Conservation (phyloP, 2,113 vertebrate genomes). For the Cardinalis cardinalis region DNA sequence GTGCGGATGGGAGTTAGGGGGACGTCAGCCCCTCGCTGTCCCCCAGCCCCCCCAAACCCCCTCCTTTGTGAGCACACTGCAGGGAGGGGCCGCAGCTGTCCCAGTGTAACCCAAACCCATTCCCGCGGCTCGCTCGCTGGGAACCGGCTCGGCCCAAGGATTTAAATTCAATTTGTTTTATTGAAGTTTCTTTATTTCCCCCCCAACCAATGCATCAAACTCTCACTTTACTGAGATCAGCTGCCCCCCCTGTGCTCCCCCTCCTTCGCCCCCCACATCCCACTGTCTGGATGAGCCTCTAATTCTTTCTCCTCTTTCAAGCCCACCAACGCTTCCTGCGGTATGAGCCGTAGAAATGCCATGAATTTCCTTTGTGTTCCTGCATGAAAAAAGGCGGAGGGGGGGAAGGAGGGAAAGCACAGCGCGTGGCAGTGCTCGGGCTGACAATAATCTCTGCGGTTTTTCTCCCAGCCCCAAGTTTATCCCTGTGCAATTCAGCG, state of each 20-base stretch:
- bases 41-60: neutral
- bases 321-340: constrained; percentile 31
- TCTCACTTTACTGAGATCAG: constrained; percentile 47
- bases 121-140: neutral
- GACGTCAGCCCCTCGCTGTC: fast-evolving
- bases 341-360: constrained; percentile 36
- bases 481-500: constrained; percentile 65
- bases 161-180: constrained; percentile 62
- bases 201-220: constrained; percentile 5
- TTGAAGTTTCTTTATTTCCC: constrained; percentile 27
- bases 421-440: neutral
- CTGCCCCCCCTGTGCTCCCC: neutral
- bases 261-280: neutral
- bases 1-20: fast-evolving
- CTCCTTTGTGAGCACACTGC: neutral
- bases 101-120: constrained; percentile 2
- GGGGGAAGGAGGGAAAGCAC: constrained; percentile 5
- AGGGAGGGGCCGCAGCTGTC: neutral
- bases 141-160: constrained; percentile 10
- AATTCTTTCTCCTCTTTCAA: constrained; percentile 52
- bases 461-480: constrained; percentile 63
- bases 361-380: constrained; percentile 37
- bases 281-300: constrained; percentile 40
- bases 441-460: constrained; percentile 52
- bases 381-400: neutral